A percentile compares a stretch with the other conserved stretches of the same genome.
Conservation (phyloP, 2,797 vertebrate species). For the Octomys mimax region DNA sequence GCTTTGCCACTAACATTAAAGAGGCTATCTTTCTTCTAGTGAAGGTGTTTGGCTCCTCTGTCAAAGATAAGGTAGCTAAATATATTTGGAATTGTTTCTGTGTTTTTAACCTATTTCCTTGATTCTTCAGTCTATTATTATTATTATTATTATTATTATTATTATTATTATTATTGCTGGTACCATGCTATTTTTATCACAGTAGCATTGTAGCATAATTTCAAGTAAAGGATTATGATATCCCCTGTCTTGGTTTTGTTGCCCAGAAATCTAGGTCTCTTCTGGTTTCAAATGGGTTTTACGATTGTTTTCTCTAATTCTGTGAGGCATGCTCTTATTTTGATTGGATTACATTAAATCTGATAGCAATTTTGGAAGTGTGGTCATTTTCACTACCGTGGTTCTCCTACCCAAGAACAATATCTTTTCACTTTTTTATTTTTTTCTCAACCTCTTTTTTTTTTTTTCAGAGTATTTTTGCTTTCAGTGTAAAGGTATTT, state of each 20-base stretch:
- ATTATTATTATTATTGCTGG: not conserved
- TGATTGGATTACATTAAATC: not conserved
- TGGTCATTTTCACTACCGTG: not conserved
- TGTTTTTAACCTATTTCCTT: not conserved
- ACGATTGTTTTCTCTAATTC: not conserved
- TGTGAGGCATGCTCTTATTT: not conserved
- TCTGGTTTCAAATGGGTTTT: not conserved
- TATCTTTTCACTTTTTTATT: not conserved
- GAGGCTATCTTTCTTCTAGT: not conserved
- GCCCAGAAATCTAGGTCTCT: not conserved
- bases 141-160: not conserved
- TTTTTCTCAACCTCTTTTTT: not conserved
- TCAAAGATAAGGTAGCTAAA: not conserved
- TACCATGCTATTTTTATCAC: not conserved
- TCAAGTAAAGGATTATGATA: not conserved
- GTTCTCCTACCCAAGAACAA: not conserved
- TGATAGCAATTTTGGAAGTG: not conserved
- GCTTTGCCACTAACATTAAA: not conserved
- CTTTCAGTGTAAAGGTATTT: not conserved
- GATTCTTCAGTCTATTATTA: not conserved
- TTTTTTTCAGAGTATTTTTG: not conserved
- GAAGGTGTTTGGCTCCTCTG: not conserved
- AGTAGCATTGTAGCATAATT: not conserved
- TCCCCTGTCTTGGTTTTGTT: not conserved
- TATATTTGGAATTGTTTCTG: not conserved